Evolutionary conservation across 2,113 vertebrate genomes (phyloP).

Genomic region (Cyprinus carpio): DNA sequence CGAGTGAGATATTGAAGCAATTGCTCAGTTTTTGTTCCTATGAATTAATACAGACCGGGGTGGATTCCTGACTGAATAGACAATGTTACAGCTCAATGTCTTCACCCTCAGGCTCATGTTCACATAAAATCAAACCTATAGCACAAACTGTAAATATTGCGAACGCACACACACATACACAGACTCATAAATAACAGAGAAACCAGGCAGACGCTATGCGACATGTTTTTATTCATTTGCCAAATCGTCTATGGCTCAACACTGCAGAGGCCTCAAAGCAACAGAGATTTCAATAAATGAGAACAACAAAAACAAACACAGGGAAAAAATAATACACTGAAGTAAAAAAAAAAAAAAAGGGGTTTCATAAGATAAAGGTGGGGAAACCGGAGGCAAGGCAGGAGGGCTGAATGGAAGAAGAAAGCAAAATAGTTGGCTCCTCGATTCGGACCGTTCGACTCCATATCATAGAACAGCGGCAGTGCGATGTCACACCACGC

Average conservation of each 20-base stretch:
- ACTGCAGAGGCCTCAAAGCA: conserved; percentile 39
- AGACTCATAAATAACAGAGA: conserved; percentile 13
- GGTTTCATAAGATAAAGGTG: conserved; percentile 14
- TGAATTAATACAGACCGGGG: conserved; percentile 62
- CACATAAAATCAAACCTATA: conserved; percentile 70
- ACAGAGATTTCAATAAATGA: conserved; percentile 49
- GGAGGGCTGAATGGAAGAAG: neutral
- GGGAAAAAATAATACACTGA: neutral
- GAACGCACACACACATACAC: conserved; percentile 46
- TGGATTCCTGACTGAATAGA: conserved; percentile 63
- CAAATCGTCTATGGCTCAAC: conserved; percentile 39
- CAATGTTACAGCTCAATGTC: conserved; percentile 52
- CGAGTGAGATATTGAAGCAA: conserved; percentile 63
- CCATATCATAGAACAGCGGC: conserved; percentile 17
- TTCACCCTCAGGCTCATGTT: conserved; percentile 69
- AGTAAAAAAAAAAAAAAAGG: conserved; percentile 34
- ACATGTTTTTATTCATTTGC: conserved; percentile 49
- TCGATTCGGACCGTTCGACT: neutral
- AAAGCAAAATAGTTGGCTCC: conserved; percentile 1
- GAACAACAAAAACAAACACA: conserved; percentile 36
- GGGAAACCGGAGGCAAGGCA: conserved; percentile 18
- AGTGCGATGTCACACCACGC: conserved; percentile 34
- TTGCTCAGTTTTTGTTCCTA: conserved; percentile 63
- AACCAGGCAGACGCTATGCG: conserved; percentile 18
- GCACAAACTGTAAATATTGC: conserved; percentile 66